These are phyloP conservation scores for Dendropsophus ebraccatus DNA, from an alignment of 2,113 vertebrate species.

Conservation along the genomic window DNA sequence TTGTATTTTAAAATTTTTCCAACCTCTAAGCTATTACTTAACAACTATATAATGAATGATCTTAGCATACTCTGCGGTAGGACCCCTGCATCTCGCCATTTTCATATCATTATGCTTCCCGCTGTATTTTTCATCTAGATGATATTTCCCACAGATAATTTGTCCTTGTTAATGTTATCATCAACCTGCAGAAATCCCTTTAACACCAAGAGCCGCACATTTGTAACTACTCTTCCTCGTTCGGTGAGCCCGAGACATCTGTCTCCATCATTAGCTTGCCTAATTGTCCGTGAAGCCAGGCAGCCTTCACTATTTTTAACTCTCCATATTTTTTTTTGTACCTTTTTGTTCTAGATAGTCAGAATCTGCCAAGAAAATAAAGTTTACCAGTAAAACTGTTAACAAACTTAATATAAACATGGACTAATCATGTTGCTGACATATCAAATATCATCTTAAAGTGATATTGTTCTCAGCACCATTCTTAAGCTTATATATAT, in stretches of 20 bases:
- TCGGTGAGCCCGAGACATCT: conserved; percentile 15
- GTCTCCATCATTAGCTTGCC: conserved; percentile 15
- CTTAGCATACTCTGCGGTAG: neutral
- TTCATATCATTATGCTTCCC: neutral
- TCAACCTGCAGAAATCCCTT: neutral
- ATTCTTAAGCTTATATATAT: no score
- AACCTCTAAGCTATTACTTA: neutral
- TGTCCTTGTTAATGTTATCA: conserved; percentile 20
- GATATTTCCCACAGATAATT: conserved; percentile 31
- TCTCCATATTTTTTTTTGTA: neutral
- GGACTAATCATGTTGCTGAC: no score
- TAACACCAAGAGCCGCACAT: neutral
- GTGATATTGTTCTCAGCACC: no score
- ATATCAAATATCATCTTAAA: no score
- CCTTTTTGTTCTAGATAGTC: neutral
- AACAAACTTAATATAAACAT: neutral
- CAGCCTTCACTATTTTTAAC: conserved; percentile 28
- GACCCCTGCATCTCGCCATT: neutral
- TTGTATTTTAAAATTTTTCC: neutral
- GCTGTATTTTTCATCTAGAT: neutral
- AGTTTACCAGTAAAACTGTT: neutral
- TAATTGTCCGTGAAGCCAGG: conserved; percentile 28
- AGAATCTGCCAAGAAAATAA: neutral
- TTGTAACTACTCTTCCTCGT: neutral
- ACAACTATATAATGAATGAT: neutral